These are phyloP conservation scores for Corbicula japonica DNA, from an alignment of 2,888 invertebrate species.

Conservation along the genomic window DNA sequence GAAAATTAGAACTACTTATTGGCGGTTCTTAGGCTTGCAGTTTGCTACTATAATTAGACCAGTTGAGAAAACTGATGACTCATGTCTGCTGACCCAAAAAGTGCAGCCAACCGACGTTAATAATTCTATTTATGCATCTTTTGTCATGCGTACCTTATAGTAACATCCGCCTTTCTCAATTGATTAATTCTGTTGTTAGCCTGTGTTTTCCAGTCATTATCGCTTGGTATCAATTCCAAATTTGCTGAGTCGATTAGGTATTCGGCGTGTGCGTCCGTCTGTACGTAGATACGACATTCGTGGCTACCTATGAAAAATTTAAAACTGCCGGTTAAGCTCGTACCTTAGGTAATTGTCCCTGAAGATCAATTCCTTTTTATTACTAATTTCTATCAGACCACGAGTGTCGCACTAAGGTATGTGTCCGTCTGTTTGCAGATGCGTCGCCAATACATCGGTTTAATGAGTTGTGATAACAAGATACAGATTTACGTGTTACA, in stretches of 20 bases:
- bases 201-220: constrained; percentile 27
- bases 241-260: constrained; percentile 40
- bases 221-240: constrained; percentile 9
- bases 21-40: no score
- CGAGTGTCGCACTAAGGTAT: constrained; percentile 17
- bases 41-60: no score
- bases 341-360: not conserved
- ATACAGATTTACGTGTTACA: no score
- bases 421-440: not conserved
- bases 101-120: no score
- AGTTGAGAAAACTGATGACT: no score
- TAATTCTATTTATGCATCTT: not conserved
- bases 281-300: constrained; percentile 26
- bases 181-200: constrained; percentile 35
- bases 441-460: not conserved
- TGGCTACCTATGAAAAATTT: constrained; percentile 36
- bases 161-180: constrained; percentile 39
- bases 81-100: no score
- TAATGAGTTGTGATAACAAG: no score
- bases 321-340: no score
- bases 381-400: not conserved
- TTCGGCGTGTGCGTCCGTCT: constrained; percentile 15
- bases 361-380: not conserved
- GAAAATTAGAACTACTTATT: no score
- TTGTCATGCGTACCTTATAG: constrained; percentile 26